Base-by-base conservation (phyloP, 2,113 vertebrate genomes). In the Bambusicola thoracicus region DNA sequence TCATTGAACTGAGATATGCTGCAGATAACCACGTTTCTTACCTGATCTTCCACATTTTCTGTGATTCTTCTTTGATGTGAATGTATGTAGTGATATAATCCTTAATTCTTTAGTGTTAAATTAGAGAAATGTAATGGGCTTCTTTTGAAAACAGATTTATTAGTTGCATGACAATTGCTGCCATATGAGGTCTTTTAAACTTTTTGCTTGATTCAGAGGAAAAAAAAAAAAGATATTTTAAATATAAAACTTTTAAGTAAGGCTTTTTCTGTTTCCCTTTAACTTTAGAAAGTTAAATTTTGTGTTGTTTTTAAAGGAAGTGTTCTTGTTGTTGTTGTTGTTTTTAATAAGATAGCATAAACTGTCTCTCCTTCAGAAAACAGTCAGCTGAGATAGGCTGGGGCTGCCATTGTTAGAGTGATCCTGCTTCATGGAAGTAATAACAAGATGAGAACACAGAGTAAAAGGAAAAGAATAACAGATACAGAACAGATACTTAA, bases 201-300 rank as follows among this genome's bases (percentile, higher is more conserved):
- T 65, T 81, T 73, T 79, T 51, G 17, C 81, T 87, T 65, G 32
- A 13, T 61, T 85, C 40, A 65, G 63, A 58, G 78, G 62, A 84
- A 7, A 63, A 69, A 53, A 40, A 53, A 25, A 77, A 86, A 51
- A 4, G 15, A 16, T 55, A 63, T 78, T 55, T 72, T 34, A 70
- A 87, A 75, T 36, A 3, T 38, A 53, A 84, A 81, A 12, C 44
- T 74, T 78, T 15, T 75, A 75, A 84, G 14, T 40, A 72, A 76
- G 29, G 9, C 8, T 72, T 76, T 75, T 89, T 29, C 38, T 83
- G 8, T 77, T 74, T 73, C 18, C 10, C 0, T 12, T 90, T 67
- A 72, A 55, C 6, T 86, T 90, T 25, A 56, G 32, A 72, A 27
- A 58, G 4, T 29, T 53, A 53, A 53, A 30, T 53, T 29, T 53